Base-by-base conservation (phyloP, 2,113 vertebrate species). In the Oryzias curvinotus region DNA sequence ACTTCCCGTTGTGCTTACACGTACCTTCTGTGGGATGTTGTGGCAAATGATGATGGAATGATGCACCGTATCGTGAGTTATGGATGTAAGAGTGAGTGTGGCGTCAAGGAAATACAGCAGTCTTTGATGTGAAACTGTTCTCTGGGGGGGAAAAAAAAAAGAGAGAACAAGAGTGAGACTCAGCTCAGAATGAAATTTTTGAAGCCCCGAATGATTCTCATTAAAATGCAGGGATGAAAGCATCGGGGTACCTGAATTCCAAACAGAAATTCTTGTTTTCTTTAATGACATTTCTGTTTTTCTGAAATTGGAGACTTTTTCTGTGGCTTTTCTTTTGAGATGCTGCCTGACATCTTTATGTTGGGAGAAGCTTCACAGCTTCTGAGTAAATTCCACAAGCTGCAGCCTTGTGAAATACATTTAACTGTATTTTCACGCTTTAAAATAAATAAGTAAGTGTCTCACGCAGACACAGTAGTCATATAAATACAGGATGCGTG, bases 121-220 rank as follows among this genome's bases (percentile, higher is more conserved):
- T 67, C 69, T 82, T 85, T 79, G 68, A 83, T 84, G 81, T 82
- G 56, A 78, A 71, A 63, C 56, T 76, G 59, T 82, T 88, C 81
- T 85, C 86, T 44, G 49, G 48, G 19, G 54, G 53, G 36, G 50
- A 26, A 14, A 23, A 42, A 15, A 23, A 14, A 45, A 30, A 19
- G 41, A 59, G 58, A 21, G 51, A 41, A 52, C n/a, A n/a, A 14
- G 41, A 51, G 50, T n/a, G 30, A 30, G 64, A 63, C 45, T 50
- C 48, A 57, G 45, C 44, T 73, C 50, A 10, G 45, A 71, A 62
- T 75, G 18, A 72, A 60, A 68, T 52, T 50, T 36, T 58, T 63
- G n/a, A 71, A 73, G 49, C 12, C 42, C 21, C 57, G 47, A 3
- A 26, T 15, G 5, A 48, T 52, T 65, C 58, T 75, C 53, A 52